Conservation (phyloP, 2,113 vertebrate species). For the Echinops telfairi region DNA sequence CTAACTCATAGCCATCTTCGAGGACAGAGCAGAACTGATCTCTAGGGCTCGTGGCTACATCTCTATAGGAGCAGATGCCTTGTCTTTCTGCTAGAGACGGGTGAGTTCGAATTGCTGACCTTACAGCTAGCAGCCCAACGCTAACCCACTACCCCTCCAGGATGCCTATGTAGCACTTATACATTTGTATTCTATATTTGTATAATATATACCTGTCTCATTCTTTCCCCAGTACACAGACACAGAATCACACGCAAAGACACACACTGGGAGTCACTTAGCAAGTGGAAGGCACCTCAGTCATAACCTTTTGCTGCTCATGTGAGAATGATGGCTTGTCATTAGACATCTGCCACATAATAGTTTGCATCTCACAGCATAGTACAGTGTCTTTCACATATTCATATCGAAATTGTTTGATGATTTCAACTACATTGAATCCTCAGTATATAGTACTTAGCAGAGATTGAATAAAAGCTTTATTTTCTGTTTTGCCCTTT, state of each 20-base stretch:
- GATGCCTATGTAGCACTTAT: neutral
- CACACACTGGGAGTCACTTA: too few species aligned
- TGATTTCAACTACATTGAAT: constrained; percentile 24
- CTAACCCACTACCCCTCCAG: too few species aligned
- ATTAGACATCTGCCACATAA: neutral
- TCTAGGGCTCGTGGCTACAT: too few species aligned
- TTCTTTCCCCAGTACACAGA: neutral
- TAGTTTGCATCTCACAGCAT: neutral
- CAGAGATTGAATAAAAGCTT: neutral
- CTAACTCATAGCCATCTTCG: too few species aligned
- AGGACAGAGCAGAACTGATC: too few species aligned
- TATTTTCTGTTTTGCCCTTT: neutral
- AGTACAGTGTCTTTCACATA: neutral
- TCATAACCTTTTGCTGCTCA: too few species aligned
- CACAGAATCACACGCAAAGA: too few species aligned
- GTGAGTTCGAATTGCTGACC: too few species aligned
- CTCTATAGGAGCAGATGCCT: too few species aligned
- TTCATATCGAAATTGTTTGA: neutral
- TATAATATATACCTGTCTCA: neutral
- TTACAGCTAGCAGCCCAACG: too few species aligned
- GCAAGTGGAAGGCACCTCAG: too few species aligned
- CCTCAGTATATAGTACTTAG: neutral
- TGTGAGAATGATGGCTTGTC: neutral
- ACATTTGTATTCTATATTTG: neutral
- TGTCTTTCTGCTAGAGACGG: too few species aligned